Evolutionary conservation across 2,797 vertebrate species (phyloP).

Genomic region (Choloepus didactylus): DNA sequence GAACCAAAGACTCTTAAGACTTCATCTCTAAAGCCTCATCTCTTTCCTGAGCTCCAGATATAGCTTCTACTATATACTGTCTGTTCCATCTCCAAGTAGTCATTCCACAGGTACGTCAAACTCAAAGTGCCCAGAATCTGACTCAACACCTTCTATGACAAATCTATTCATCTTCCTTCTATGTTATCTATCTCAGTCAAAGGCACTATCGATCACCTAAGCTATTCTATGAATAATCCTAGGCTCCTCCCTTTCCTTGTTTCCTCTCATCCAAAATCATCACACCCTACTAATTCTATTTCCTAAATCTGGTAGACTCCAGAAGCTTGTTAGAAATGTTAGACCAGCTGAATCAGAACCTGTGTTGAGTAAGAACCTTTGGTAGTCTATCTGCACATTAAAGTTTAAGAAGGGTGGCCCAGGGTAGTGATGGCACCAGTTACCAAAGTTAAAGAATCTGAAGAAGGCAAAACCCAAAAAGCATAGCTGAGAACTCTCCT

Average conservation of each 20-base stretch:
- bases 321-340: slow-evolving; percentile 12
- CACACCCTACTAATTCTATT: slow-evolving; percentile 9
- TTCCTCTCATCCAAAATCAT: slow-evolving; percentile 4
- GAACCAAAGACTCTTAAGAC: neutral
- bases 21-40: neutral
- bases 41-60: slow-evolving; percentile 4
- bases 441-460: slow-evolving; percentile 21
- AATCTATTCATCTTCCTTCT: neutral
- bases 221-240: neutral
- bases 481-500: neutral
- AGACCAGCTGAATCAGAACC: neutral
- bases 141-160: neutral
- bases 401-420: neutral
- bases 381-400: neutral
- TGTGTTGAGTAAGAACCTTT: neutral
- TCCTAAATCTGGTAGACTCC: slow-evolving; percentile 55
- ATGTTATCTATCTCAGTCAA: neutral
- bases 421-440: neutral
- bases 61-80: neutral
- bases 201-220: neutral
- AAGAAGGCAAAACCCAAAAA: neutral
- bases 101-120: slow-evolving; percentile 5
- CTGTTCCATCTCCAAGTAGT: neutral
- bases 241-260: slow-evolving; percentile 34
- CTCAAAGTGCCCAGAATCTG: slow-evolving; percentile 11